phyloP scores from a whole-genome alignment of 2,113 vertebrate genomes.

The Zootoca vivipara region DNA sequence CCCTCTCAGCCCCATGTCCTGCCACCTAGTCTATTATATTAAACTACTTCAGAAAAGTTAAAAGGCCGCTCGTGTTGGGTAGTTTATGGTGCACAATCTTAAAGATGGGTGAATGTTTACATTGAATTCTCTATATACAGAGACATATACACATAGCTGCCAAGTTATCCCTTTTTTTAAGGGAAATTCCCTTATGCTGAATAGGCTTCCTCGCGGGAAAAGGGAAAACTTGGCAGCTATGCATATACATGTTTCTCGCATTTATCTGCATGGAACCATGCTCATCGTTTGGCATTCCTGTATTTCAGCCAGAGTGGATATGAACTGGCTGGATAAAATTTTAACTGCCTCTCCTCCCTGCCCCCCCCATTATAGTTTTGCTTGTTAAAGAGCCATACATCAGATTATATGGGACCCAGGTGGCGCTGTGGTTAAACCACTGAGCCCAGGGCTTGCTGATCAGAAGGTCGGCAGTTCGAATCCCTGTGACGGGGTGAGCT shows the following conservation, averaged over 20 bases:
- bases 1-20: accelerated
- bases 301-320: neutral
- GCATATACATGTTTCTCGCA: too few species aligned
- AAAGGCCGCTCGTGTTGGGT: neutral
- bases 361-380: neutral
- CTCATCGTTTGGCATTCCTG: neutral
- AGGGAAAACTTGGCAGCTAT: too few species aligned
- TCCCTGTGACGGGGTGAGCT: too few species aligned
- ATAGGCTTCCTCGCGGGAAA: too few species aligned
- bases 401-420: neutral
- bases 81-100: neutral
- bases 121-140: neutral
- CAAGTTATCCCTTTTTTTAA: too few species aligned
- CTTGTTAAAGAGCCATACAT: neutral
- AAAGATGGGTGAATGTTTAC: neutral
- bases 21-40: accelerated
- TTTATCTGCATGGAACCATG: neutral
- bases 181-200: too few species aligned
- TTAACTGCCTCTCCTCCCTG: too few species aligned
- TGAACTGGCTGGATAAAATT: neutral
- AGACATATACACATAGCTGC: too few species aligned
- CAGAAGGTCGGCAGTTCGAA: too few species aligned
- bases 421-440: too few species aligned
- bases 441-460: too few species aligned
- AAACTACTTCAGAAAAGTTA: neutral